Evolutionary conservation across 2,113 vertebrate species (phyloP).

Genomic region (Cyanistes caeruleus): DNA sequence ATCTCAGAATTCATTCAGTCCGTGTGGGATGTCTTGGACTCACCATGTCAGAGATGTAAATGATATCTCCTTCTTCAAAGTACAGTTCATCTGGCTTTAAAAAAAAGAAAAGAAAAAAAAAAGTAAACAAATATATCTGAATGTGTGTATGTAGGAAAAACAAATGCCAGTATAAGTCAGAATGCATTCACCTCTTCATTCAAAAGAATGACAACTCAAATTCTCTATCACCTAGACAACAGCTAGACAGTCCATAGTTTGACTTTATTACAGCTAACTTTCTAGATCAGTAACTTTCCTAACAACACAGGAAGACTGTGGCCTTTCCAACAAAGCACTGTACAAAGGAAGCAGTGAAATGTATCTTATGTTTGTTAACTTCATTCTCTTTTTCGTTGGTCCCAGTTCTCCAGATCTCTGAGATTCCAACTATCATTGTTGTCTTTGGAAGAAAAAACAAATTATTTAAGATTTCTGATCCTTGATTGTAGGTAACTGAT

Average conservation of each 20-base stretch:
- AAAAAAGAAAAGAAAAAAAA: slow-evolving; percentile 7
- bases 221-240: neutral
- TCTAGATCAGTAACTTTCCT: neutral
- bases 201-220: neutral
- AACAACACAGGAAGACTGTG: neutral
- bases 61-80: slow-evolving; percentile 97
- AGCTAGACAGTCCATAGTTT: neutral
- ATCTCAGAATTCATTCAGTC: neutral
- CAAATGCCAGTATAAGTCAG: neutral
- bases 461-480: neutral
- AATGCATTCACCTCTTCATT: neutral
- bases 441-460: neutral
- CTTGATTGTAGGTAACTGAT: neutral
- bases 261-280: neutral
- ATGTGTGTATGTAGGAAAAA: neutral
- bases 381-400: neutral
- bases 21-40: slow-evolving; percentile 35
- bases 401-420: neutral
- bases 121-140: neutral
- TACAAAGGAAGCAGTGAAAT: neutral
- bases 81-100: slow-evolving; percentile 94
- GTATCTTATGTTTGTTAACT: neutral
- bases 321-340: neutral
- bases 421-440: neutral
- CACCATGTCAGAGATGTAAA: slow-evolving; percentile 97